These are phyloP conservation scores for Argopecten irradians DNA, from an alignment of 1,140 invertebrate genomes.

Conservation along the genomic window DNA sequence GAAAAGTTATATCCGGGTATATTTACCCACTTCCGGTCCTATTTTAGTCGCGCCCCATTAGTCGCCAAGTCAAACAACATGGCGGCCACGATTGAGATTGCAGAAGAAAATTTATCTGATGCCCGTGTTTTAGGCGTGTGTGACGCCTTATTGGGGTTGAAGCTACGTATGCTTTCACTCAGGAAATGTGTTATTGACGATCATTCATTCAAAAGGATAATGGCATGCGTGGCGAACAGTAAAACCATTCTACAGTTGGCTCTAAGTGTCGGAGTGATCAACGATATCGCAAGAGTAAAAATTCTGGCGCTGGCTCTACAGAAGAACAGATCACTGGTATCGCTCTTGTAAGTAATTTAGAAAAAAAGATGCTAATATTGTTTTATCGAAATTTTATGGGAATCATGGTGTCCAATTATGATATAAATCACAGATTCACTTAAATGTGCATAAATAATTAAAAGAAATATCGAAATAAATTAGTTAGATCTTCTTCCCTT, in stretches of 20 bases:
- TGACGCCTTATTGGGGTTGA: constrained; percentile 43
- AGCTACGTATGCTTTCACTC: constrained; percentile 56
- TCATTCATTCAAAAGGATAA: constrained; percentile 60
- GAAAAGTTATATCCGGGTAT: background rate
- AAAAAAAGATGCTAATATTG: background rate
- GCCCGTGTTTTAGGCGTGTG: constrained; percentile 54
- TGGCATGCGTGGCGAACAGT: constrained; percentile 56
- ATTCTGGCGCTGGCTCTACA: constrained; percentile 57
- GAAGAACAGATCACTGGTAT: constrained; percentile 63
- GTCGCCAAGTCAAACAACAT: constrained; percentile 28
- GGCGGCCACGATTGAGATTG: constrained; percentile 44
- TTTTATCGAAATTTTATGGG: no score
- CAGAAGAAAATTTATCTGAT: constrained; percentile 49
- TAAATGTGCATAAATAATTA: no score
- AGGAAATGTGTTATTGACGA: constrained; percentile 64
- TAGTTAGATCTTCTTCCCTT: no score
- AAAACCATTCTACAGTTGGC: constrained; percentile 65
- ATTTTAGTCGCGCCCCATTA: background rate
- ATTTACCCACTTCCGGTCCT: background rate
- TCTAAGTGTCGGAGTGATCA: constrained; percentile 64
- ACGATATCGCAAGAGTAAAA: constrained; percentile 53
- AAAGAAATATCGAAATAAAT: no score
- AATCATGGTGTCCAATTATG: no score
- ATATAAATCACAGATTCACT: no score
- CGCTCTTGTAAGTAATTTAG: constrained; percentile 64